Base-by-base conservation (phyloP, 2,113 vertebrate genomes). In the Litocranius walleri region DNA sequence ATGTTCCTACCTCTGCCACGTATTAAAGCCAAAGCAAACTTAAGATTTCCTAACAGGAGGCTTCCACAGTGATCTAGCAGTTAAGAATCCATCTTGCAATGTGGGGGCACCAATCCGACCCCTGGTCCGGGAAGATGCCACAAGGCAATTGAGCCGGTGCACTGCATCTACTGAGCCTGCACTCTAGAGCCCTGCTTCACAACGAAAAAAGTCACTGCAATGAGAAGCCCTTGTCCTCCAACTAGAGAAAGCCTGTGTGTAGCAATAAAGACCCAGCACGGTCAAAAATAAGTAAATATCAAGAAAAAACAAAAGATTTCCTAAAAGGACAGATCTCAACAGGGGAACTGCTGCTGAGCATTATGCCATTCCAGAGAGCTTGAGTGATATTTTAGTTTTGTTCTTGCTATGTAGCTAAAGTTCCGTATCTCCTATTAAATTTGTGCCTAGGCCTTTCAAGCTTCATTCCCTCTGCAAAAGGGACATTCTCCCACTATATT, bases 361-460 rank as follows among this genome's bases (percentile, higher is more conserved):
- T 74, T 40, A 21, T 5, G 33, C 54, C 29, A 17, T 57, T 88
- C 54, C 54, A 43, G 27, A 82, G 3, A 59, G 19, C 6, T 33
- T 50, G 43, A 67, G 64, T 25, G 21, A 6, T 82, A 17, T n/a
- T 57, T 52, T 11, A 14, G 2, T 36, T 88, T 64, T 91, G 2
- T 6, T 67, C 8, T 25, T 64, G 83, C 50, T 87, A 13, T 45
- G 80, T 64, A 29, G 8, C 77, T 85, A 87, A 15, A 81, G 10
- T 36, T 29, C 36, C 30, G 5, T 4, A 67, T 21, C 5, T n/a
- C 43, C 86, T 83, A 78, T 14, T 83, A 67, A 94, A 95, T 61
- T 40, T 95, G 5, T 94, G 27, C 12, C 36, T 57, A 45, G 8
- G 4, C 29, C 87, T 90, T 92, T 95, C 57, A 92, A 92, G 23